phyloP scores from a whole-genome alignment of 2,797 vertebrate genomes.

The Cercopithecus hamlyni region DNA sequence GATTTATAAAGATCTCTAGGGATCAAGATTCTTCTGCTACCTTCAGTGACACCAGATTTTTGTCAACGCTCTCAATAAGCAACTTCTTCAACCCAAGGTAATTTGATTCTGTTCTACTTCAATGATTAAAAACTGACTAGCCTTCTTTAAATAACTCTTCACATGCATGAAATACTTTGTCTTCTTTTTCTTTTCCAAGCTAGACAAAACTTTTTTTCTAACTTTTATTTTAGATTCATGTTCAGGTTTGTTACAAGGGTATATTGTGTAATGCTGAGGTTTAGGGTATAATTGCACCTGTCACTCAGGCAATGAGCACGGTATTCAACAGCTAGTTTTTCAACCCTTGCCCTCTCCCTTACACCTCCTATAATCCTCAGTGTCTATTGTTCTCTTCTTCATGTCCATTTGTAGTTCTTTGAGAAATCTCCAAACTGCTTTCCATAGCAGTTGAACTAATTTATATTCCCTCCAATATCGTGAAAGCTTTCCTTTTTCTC shows the following conservation, averaged over 20 bases:
- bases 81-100: neutral
- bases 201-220: neutral
- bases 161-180: neutral
- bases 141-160: neutral
- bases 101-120: neutral
- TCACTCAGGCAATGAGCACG: neutral
- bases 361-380: neutral
- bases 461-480: neutral
- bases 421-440: neutral
- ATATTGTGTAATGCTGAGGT: neutral
- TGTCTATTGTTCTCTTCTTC: neutral
- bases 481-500: neutral
- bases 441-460: neutral
- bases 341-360: neutral
- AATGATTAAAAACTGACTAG: neutral
- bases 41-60: neutral
- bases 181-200: conserved; percentile 24
- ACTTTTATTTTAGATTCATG: neutral
- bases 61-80: neutral
- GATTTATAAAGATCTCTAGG: neutral
- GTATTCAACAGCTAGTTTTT: neutral
- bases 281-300: neutral
- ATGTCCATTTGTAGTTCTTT: neutral
- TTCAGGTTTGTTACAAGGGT: neutral
- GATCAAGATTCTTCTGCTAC: neutral